These are phyloP conservation scores for Noturus placidus DNA, from an alignment of 2,113 vertebrate genomes.

Conservation along the genomic window DNA sequence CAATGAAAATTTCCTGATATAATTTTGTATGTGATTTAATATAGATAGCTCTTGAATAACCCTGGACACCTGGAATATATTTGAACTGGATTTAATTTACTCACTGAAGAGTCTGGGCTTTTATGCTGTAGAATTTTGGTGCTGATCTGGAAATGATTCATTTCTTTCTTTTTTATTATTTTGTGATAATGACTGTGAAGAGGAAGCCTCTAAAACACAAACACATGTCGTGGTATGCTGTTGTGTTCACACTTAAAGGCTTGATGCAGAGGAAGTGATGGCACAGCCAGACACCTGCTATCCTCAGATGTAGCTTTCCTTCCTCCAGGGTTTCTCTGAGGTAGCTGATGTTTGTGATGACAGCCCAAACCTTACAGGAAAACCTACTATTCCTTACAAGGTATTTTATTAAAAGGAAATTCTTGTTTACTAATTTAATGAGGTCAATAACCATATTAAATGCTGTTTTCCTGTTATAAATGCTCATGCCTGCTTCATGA, in stretches of 20 bases:
- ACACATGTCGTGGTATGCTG: constrained; percentile 7
- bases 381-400: neutral
- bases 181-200: neutral
- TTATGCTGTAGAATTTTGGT: constrained; percentile 1
- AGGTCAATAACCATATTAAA: neutral
- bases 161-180: constrained; percentile 4
- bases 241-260: constrained; percentile 7
- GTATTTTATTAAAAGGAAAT: neutral
- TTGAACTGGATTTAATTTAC: constrained; percentile 15
- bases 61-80: constrained; percentile 23
- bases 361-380: neutral
- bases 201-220: constrained; percentile 12
- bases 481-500: no score
- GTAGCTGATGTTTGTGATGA: constrained; percentile 5
- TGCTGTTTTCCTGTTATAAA: no score
- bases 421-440: neutral
- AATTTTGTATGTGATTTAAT: constrained; percentile 16
- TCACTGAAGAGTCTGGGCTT: neutral
- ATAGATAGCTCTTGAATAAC: neutral
- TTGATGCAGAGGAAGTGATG: neutral
- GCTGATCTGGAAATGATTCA: constrained; percentile 1
- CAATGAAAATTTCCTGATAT: constrained; percentile 11
- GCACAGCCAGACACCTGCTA: constrained; percentile 32
- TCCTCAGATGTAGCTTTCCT: constrained; percentile 6
- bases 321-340: constrained; percentile 16